Percentiles rank a stretch among this genome's conserved stretches.
Conservation (phyloP, 2,888 invertebrate species). For the Coelinius sp. region DNA sequence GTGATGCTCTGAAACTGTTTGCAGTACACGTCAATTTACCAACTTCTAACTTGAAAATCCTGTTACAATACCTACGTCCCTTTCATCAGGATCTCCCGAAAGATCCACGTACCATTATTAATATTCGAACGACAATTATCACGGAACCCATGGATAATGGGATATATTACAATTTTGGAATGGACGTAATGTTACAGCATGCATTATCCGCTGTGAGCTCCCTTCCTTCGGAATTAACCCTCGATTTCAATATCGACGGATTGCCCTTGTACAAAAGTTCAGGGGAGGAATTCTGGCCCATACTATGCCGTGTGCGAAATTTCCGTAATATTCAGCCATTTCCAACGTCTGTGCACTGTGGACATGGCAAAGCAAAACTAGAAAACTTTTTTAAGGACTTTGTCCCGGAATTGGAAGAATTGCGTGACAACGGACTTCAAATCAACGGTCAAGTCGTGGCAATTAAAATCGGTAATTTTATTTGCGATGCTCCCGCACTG, state of each 20-base stretch:
- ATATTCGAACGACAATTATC: background rate
- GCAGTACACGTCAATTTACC: background rate
- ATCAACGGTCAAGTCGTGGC: background rate
- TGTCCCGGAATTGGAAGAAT: background rate
- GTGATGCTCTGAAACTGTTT: background rate
- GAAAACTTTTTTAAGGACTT: background rate
- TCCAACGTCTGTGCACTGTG: background rate
- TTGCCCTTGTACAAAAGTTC: background rate
- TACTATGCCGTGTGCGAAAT: background rate
- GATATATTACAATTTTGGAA: background rate
- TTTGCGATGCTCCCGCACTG: background rate
- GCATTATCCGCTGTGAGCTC: background rate
- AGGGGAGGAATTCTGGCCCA: background rate
- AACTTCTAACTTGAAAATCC: background rate
- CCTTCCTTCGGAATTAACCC: background rate
- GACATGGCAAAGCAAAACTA: background rate
- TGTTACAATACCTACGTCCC: background rate
- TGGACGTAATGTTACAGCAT: background rate
- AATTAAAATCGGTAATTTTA: background rate
- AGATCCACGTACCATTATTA: background rate
- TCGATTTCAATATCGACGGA: background rate
- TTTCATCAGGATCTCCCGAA: background rate
- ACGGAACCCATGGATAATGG: background rate
- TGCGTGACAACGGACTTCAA: background rate
- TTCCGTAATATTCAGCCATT: background rate